These are phyloP conservation scores for Therioaphis trifolii DNA, from an alignment of 2,888 invertebrate genomes.

Conservation along the genomic window DNA sequence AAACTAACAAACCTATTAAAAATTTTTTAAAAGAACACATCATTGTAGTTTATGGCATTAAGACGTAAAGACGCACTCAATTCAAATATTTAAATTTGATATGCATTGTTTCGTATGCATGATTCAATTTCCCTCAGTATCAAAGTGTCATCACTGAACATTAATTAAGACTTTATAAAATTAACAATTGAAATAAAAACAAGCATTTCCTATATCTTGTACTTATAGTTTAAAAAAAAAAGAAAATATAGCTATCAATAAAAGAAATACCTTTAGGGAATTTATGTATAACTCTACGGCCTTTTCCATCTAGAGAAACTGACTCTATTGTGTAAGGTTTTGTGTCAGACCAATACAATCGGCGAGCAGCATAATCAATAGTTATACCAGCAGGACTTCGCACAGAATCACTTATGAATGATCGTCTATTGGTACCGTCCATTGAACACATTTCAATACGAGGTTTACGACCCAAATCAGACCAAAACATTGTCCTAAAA, in stretches of 20 bases:
- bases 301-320: conserved; percentile 77
- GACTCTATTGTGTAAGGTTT: conserved; percentile 80
- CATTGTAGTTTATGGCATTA: no score
- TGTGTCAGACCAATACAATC: conserved; percentile 88
- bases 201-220: background rate
- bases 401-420: conserved; percentile 73
- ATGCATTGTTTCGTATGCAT: no score
- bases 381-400: conserved; percentile 82
- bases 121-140: no score
- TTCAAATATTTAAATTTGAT: no score
- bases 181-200: conserved; percentile 2
- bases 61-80: no score
- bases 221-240: conserved; percentile 25
- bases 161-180: conserved; percentile 21
- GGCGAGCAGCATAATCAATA: conserved; percentile 78
- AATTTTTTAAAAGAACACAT: no score
- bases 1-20: no score
- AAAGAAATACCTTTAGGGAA: conserved; percentile 61
- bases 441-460: conserved; percentile 76
- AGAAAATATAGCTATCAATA: conserved; percentile 15
- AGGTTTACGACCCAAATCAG: conserved; percentile 76
- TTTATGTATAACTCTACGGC: conserved; percentile 69
- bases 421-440: conserved; percentile 74
- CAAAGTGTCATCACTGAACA: no score
- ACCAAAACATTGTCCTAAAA: conserved; percentile 79